Conservation (phyloP, 2,888 invertebrate species). For the Aplocera efformata region DNA sequence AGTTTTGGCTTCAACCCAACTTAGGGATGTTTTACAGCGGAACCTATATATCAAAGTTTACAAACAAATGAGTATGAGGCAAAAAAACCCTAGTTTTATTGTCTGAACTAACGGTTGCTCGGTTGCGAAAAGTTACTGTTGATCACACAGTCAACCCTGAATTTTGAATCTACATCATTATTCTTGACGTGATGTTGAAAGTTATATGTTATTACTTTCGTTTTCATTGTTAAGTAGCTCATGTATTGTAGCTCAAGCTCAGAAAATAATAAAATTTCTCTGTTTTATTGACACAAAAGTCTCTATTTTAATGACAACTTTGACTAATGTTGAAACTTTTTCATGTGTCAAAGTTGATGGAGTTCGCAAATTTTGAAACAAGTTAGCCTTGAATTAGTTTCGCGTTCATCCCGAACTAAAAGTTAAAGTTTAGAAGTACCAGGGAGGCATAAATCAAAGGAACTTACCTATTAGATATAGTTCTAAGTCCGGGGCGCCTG, state of each 20-base stretch:
- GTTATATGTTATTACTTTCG: conserved; percentile 43
- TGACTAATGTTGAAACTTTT: conserved; percentile 22
- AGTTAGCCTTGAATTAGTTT: conserved; percentile 28
- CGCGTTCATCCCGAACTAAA: conserved; percentile 25
- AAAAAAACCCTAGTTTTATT: conserved; percentile 19
- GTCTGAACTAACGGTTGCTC: conserved; percentile 22
- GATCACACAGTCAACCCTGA: conserved; percentile 27
- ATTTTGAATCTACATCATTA: conserved; percentile 31
- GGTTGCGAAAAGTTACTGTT: conserved; percentile 20
- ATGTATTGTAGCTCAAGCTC: no score
- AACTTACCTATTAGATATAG: conserved; percentile 88
- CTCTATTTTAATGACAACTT: conserved; percentile 27
- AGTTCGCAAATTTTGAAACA: conserved; percentile 30
- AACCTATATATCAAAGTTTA: conserved; percentile 24
- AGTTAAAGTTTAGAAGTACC: conserved; percentile 17
- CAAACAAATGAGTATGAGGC: conserved; percentile 7
- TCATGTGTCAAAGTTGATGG: no score
- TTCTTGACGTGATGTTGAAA: conserved; percentile 35
- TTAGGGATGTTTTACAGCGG: conserved; percentile 45
- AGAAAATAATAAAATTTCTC: no score
- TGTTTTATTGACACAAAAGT: no score
- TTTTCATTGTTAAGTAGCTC: conserved; percentile 33
- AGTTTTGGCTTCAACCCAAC: conserved; percentile 65
- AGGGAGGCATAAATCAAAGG: conserved; percentile 17
- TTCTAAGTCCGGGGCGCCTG: conserved; percentile 85